Evolutionary conservation across 2,113 vertebrate species (phyloP).

Genomic region (Onychostruthus taczanowskii): DNA sequence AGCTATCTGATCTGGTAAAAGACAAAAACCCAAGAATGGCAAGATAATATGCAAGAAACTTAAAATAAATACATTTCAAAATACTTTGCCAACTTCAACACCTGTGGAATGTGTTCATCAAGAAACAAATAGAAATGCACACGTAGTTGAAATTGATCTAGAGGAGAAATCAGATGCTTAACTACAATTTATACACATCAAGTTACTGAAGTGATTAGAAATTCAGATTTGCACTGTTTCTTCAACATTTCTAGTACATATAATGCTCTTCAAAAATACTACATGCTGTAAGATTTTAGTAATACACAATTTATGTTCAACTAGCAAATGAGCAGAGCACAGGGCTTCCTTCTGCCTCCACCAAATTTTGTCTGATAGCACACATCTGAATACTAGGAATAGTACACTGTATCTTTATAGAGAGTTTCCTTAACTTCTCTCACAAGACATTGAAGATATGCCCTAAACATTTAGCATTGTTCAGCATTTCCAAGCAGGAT

Average conservation of each 20-base stretch:
- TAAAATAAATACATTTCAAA: not conserved
- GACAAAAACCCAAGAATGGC: not conserved
- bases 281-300: not conserved
- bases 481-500: not conserved
- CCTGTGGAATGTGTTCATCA: not conserved
- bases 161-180: not conserved
- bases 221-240: not conserved
- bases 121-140: not conserved
- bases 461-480: not conserved
- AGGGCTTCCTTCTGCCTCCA: not conserved
- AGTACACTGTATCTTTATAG: not conserved
- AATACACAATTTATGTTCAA: not conserved
- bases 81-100: not conserved
- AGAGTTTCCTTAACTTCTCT: not conserved
- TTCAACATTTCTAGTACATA: not conserved
- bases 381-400: not conserved
- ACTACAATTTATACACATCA: not conserved
- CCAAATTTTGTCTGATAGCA: not conserved
- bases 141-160: not conserved
- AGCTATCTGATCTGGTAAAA: not conserved
- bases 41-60: not conserved
- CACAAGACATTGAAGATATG: not conserved
- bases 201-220: not conserved
- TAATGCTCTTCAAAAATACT: not conserved
- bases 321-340: not conserved